These are phyloP conservation scores for Priapulus caudatus DNA, from an alignment of 2,888 invertebrate species.

Conservation along the genomic window DNA sequence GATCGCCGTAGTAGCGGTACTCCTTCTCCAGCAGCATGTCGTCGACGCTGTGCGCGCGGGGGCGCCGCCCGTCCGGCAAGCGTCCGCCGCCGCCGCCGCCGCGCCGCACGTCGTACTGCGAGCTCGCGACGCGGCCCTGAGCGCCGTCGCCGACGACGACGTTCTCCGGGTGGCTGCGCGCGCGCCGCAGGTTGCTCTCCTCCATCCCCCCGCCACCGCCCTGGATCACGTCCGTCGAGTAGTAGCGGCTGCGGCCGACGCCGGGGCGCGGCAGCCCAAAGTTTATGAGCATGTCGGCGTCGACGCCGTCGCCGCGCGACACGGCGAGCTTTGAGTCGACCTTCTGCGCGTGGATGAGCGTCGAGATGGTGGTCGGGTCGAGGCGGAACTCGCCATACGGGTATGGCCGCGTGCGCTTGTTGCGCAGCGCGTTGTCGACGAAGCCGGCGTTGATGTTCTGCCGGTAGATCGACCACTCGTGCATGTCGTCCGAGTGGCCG, in stretches of 20 bases:
- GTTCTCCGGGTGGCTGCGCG: background rate
- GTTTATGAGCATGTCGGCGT: constrained; percentile 1
- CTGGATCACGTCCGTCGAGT: background rate
- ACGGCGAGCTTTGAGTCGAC: background rate
- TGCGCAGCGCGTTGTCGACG: background rate
- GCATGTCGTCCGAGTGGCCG: background rate
- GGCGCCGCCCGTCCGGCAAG: too few species aligned
- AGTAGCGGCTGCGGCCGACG: background rate
- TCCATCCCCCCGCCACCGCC: background rate
- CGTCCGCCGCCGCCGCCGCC: background rate
- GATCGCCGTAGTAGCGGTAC: background rate
- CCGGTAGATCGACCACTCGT: constrained; percentile 3
- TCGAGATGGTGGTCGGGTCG: background rate
- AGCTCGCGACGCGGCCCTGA: background rate
- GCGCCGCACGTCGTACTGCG: background rate
- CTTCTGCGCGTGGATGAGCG: background rate
- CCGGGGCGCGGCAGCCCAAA: background rate
- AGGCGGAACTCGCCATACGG: background rate
- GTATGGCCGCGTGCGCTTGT: background rate
- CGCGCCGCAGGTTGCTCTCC: background rate
- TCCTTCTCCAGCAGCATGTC: background rate
- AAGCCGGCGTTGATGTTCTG: background rate
- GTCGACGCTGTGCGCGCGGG: background rate
- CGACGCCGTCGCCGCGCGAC: background rate
- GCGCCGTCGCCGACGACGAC: background rate